Evolutionary conservation across 1,140 invertebrate species (phyloP), one percentile per base, ranked within the genome.

Genomic region (Nylanderia fulva): DNA sequence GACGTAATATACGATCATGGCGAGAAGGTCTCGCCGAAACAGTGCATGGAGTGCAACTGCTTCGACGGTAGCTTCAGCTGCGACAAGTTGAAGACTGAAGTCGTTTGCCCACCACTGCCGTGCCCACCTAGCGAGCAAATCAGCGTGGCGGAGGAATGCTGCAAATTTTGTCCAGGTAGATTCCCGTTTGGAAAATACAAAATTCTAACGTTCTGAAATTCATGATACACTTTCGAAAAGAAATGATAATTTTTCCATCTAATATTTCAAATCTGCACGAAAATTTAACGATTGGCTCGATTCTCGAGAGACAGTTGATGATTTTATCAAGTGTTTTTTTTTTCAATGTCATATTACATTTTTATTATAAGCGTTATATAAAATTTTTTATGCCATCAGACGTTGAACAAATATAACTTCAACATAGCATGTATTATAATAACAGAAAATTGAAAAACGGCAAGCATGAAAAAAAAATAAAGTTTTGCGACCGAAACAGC

Each of bases 91-190:
- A 96, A 98, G 91, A 97, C 97, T 4, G 96, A n/a, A n/a, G n/a
- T 95, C 9, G 96, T 95, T 72, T 99, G 98, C 95, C 98, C 98
- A 33, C 95, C 96, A 86, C 95, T 99, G 77, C 96, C 96, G n/a
- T 99, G 98, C 95, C 96, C 97, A 69, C 94, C 95, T 29, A 95
- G 96, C 54, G 96, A 98, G 91, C 97, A 98, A 94, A 96, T 98
- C 89, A 96, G 96, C 88, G 97, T 98, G 54, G 96, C 97, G 33
- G 97, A 97, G 69, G 97, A 98, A 93, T 99, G 98, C 94, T 99
- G 98, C 95, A 98, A 98, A 94, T 98, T 98, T 92, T 99, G 98
- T 94, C 97, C 96, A 95, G 98, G 98, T 98, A 96, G 9, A 45
- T 68, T 52, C n/a, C 18, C n/a, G 13, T 18, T 21, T 54, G 39